phyloP scores from a whole-genome alignment of 2,797 vertebrate genomes.

The Scleropages formosus region DNA sequence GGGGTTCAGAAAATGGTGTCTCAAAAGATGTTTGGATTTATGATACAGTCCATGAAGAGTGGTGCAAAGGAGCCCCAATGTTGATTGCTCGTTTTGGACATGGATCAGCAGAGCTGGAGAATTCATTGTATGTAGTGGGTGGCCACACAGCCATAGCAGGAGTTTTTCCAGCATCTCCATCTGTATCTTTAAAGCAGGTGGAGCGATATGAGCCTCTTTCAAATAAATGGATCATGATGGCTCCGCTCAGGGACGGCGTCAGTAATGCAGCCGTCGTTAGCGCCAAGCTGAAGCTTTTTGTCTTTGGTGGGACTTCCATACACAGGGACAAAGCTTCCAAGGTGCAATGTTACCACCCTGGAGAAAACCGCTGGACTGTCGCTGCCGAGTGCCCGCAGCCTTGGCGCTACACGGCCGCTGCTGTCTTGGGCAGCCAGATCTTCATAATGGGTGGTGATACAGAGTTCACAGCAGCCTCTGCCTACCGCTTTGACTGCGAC shows the following conservation, averaged over 20 bases:
- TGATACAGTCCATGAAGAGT: constrained; percentile 71
- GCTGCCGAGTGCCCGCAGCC: constrained; percentile 89
- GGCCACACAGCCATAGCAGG: constrained; percentile 75
- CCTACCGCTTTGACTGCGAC: constrained; percentile 91
- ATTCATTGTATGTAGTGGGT: constrained; percentile 73
- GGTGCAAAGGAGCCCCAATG: constrained; percentile 77
- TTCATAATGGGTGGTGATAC: constrained; percentile 97
- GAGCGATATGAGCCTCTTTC: constrained; percentile 69
- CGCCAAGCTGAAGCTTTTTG: constrained; percentile 87
- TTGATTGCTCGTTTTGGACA: constrained; percentile 77
- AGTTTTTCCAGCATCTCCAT: constrained; percentile 74
- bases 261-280: constrained; percentile 93
- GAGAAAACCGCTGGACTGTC: constrained; percentile 83
- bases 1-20: constrained; percentile 74
- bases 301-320: constrained; percentile 88
- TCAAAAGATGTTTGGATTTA: constrained; percentile 82
- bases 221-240: constrained; percentile 85
- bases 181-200: constrained; percentile 75
- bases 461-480: constrained; percentile 86
- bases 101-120: constrained; percentile 71
- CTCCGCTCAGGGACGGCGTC: constrained; percentile 84
- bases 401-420: constrained; percentile 89
- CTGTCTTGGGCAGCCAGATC: constrained; percentile 90
- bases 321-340: constrained; percentile 89
- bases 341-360: constrained; percentile 88